These are phyloP conservation scores for Cygnus atratus DNA, from an alignment of 2,113 vertebrate genomes.

Conservation along the genomic window DNA sequence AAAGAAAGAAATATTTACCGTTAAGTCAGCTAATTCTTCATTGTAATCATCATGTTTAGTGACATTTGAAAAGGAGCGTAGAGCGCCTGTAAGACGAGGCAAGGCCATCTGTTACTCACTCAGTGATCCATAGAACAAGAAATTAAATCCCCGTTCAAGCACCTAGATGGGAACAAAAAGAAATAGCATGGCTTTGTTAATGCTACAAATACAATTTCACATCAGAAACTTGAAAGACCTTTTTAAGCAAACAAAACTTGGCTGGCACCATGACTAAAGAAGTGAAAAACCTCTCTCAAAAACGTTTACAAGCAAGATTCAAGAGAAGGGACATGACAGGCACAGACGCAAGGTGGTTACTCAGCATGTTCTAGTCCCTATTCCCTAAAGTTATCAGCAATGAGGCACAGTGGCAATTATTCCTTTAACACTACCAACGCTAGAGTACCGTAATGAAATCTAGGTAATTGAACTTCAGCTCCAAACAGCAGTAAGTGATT, in stretches of 20 bases:
- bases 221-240: neutral
- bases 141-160: conserved; percentile 60
- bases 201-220: neutral
- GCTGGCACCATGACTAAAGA: neutral
- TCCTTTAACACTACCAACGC: neutral
- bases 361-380: neutral
- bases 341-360: neutral
- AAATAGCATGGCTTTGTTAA: conserved; percentile 23
- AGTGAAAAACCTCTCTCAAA: neutral
- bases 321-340: neutral
- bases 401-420: neutral
- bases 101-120: conserved; percentile 86
- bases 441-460: neutral
- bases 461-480: conserved; percentile 18
- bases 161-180: conserved; percentile 67
- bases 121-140: conserved; percentile 74
- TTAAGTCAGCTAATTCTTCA: conserved; percentile 86
- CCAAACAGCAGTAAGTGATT: neutral
- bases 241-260: neutral
- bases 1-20: conserved; percentile 75
- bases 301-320: neutral
- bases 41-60: conserved; percentile 89
- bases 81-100: conserved; percentile 92
- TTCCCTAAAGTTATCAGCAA: neutral
- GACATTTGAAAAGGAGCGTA: conserved; percentile 96